Percentiles rank a stretch among this genome's conserved stretches.
phyloP scores from a whole-genome alignment of 2,797 vertebrate genomes.

The Xenops minutus region DNA sequence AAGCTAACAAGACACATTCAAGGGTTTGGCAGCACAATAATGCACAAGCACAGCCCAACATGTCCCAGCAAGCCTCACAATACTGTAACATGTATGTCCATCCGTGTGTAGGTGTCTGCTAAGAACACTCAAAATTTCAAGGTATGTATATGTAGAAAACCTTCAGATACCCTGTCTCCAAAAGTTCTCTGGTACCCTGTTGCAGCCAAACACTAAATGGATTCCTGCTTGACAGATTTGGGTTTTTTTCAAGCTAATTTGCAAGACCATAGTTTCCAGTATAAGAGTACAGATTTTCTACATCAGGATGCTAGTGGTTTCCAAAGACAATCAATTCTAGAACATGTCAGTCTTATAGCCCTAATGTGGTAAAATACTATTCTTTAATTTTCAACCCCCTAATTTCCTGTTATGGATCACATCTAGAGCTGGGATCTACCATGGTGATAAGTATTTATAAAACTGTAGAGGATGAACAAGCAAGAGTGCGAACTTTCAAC shows the following conservation, averaged over 20 bases:
- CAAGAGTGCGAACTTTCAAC: not conserved
- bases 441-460: not conserved
- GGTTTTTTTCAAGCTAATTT: not conserved
- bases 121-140: not conserved
- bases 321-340: not conserved
- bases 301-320: not conserved
- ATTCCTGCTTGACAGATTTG: not conserved
- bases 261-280: not conserved
- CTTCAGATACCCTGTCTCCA: not conserved
- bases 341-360: not conserved
- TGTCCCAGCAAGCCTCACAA: not conserved
- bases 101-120: not conserved
- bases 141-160: not conserved
- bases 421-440: not conserved
- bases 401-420: not conserved
- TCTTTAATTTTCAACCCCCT: not conserved
- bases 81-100: rapidly evolving
- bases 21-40: not conserved
- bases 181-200: not conserved
- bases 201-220: not conserved
- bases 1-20: not conserved
- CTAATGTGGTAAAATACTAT: not conserved
- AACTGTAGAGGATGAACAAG: not conserved
- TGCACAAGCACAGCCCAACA: not conserved
- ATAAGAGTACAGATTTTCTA: not conserved